Base-by-base conservation (phyloP, 2,797 vertebrate species). In the Sebastes goodei region DNA sequence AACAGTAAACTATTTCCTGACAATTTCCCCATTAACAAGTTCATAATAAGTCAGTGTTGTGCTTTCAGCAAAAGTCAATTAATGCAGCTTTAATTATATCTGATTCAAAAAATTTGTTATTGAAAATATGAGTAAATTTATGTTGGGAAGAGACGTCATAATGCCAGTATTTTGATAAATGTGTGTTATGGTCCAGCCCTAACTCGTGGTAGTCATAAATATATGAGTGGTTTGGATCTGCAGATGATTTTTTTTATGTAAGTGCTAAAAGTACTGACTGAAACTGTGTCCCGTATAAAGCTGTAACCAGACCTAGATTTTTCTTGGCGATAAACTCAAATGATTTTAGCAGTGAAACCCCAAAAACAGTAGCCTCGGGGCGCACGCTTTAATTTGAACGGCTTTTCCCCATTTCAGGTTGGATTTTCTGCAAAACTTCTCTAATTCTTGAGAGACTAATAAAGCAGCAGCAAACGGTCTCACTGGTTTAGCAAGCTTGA, bases 331-430 rank as follows among this genome's bases (percentile, higher is more conserved):
- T 52, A 14, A 55, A 63, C 32, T 23, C 4, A 59, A 74, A 75
- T 67, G 25, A 71, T 60, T 81, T 67, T 69, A 77, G 42, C 70
- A 79, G 56, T 7, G 30, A 70, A 72, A 76, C 10, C 65, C 14
- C 27, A 64, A 82, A 70, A 70, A 80, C 72, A 67, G 78, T 72
- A 75, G 71, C 76, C 80, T 78, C 20, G 0, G 32, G 74, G 52
- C 55, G 33, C 17, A 14, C 14, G 4, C 61, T 78, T 77, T 55
- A 12, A 80, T 78, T 82, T 65, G 12, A 82, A 61, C 21, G 63
- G 20, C 61, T 81, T 76, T 76, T 55, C 46, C 9, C 20, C 20
- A 73, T 61, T 80, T 78, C 61, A 71, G 55, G 23, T 61, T 38
- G 62, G 64, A 66, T 71, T 83, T 79, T 70, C 74, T 62, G 63